These are phyloP conservation scores for Eumeta japonica DNA, from an alignment of 1,140 invertebrate species.

Conservation along the genomic window DNA sequence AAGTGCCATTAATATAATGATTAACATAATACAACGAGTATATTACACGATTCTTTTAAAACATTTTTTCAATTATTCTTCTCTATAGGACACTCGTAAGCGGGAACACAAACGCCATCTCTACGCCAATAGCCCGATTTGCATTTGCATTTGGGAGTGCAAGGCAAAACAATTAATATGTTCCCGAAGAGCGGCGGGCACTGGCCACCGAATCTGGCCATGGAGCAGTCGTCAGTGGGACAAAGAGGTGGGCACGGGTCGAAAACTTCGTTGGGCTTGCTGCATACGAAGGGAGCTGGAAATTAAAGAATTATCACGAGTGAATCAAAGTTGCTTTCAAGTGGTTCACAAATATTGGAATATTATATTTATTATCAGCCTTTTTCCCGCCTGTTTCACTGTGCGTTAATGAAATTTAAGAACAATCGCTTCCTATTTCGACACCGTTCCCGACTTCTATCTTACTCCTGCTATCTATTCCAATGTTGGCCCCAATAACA, in stretches of 20 bases:
- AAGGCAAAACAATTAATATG: constrained; percentile 17
- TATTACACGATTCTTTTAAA: too few species aligned
- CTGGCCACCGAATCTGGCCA: constrained; percentile 16
- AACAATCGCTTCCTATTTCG: constrained; percentile 17
- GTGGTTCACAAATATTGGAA: constrained; percentile 26
- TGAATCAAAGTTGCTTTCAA: constrained; percentile 1
- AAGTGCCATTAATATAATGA: too few species aligned
- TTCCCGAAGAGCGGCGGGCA: constrained; percentile 13
- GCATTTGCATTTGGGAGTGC: constrained; percentile 23
- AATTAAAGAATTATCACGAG: constrained; percentile 4
- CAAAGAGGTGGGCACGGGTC: constrained; percentile 22
- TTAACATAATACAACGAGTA: too few species aligned
- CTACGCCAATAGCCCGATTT: constrained; percentile 20
- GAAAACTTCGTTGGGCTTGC: constrained; percentile 17
- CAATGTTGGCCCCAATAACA: constrained; percentile 21
- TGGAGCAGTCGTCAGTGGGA: constrained; percentile 22
- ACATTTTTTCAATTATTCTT: too few species aligned
- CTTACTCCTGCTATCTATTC: constrained; percentile 19
- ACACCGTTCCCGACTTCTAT: constrained; percentile 21
- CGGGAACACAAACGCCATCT: constrained; percentile 22
- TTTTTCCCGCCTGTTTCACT: constrained; percentile 20
- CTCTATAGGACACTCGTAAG: constrained; percentile 12
- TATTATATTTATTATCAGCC: constrained; percentile 21
- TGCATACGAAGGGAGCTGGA: constrained; percentile 21
- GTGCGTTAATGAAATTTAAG: constrained; percentile 17